These are phyloP conservation scores for Epistrophella euchroma DNA, from an alignment of 2,888 invertebrate genomes.

Conservation along the genomic window DNA sequence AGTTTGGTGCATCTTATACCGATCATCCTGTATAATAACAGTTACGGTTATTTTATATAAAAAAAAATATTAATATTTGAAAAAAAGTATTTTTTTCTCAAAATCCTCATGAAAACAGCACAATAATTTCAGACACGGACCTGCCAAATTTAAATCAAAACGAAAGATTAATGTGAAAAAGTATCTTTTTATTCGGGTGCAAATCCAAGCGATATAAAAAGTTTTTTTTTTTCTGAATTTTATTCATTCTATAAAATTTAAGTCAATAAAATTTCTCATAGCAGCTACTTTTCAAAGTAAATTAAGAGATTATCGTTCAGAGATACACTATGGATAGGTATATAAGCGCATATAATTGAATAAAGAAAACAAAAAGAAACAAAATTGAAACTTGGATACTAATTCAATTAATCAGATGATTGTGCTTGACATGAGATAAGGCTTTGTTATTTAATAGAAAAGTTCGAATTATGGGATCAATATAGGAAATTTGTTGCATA, in stretches of 20 bases:
- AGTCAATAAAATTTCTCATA: slow-evolving; percentile 20
- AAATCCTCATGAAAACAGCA: neutral
- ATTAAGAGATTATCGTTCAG: slow-evolving; percentile 12
- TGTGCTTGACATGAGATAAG: slow-evolving; percentile 23
- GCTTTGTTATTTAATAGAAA: neutral
- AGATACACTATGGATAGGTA: neutral
- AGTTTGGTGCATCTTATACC: no score
- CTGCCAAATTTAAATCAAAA: neutral
- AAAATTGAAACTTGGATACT: slow-evolving; percentile 19
- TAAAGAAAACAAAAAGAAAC: slow-evolving; percentile 1
- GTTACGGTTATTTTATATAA: no score
- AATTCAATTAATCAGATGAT: slow-evolving; percentile 37
- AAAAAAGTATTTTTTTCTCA: neutral
- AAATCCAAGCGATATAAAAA: neutral
- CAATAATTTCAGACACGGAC: neutral
- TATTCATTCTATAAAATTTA: slow-evolving; percentile 25
- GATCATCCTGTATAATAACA: no score
- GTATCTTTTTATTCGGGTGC: neutral
- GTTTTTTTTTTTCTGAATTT: neutral
- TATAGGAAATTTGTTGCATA: neutral
- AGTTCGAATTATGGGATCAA: neutral
- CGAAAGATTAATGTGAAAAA: slow-evolving; percentile 3
- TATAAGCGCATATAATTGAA: neutral
- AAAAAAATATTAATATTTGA: no score
- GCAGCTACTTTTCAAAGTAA: slow-evolving; percentile 12